A percentile compares a stretch with the other conserved stretches of the same genome.
Evolutionary conservation across 1,140 invertebrate species (phyloP).

Genomic region (Akabosia matsudoensis): DNA sequence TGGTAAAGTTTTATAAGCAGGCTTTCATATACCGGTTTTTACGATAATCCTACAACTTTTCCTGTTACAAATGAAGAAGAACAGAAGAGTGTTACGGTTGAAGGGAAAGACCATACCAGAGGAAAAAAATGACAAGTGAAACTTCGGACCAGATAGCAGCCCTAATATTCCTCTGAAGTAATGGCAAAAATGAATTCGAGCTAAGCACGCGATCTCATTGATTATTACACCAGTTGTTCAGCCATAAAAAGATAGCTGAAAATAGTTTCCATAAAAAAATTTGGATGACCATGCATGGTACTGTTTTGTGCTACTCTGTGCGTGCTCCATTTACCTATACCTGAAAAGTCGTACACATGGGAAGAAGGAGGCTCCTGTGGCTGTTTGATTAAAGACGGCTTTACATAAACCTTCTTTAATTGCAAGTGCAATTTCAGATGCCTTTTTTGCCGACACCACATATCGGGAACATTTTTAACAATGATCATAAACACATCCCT

Average conservation of each 20-base stretch:
- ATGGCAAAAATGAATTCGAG: conserved; percentile 21
- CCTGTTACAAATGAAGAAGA: too few species aligned
- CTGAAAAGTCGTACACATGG: too few species aligned
- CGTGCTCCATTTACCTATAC: background rate
- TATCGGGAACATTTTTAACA: too few species aligned
- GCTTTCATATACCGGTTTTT: background rate
- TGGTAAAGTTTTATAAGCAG: too few species aligned
- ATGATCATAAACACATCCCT: too few species aligned
- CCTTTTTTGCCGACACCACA: too few species aligned
- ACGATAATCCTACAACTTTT: background rate
- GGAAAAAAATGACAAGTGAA: background rate
- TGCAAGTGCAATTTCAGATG: too few species aligned
- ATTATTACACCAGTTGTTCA: background rate
- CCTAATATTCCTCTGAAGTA: conserved; percentile 14
- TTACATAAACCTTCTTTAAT: too few species aligned
- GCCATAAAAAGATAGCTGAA: too few species aligned
- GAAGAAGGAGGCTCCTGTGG: too few species aligned
- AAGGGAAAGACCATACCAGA: background rate
- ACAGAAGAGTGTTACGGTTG: background rate
- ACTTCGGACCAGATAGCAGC: background rate
- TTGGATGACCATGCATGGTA: background rate
- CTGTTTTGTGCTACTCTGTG: background rate
- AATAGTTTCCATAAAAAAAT: background rate
- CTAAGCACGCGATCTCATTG: conserved; percentile 11
- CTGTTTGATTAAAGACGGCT: too few species aligned